phyloP scores from a whole-genome alignment of 2,888 invertebrate genomes.

The Diaphora mendica region DNA sequence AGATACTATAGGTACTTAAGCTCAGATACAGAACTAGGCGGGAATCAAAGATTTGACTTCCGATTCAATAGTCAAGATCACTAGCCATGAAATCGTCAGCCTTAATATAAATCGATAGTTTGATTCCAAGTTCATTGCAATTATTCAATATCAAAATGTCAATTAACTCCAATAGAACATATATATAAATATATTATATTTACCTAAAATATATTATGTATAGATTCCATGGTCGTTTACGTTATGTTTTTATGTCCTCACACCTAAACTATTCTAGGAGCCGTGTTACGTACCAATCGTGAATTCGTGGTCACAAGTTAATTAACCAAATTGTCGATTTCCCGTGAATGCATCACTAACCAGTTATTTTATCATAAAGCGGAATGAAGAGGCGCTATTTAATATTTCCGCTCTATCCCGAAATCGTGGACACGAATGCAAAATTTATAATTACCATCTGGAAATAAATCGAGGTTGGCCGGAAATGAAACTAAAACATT shows the following conservation, averaged over 20 bases:
- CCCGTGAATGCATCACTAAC: slow-evolving; percentile 8
- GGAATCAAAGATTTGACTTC: too few relatives aligned
- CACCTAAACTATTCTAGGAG: not conserved
- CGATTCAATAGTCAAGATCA: too few relatives aligned
- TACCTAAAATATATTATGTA: not conserved
- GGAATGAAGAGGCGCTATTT: slow-evolving; percentile 9
- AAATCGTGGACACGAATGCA: slow-evolving; percentile 37
- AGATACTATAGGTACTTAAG: too few relatives aligned
- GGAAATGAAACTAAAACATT: slow-evolving; percentile 40
- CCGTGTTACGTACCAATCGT: slow-evolving; percentile 3
- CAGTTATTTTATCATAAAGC: slow-evolving; percentile 14
- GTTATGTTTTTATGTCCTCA: not conserved
- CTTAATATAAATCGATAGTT: not conserved
- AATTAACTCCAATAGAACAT: not conserved
- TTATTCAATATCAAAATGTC: not conserved
- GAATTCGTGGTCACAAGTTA: slow-evolving; percentile 19
- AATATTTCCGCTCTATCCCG: slow-evolving; percentile 22
- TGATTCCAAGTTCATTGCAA: not conserved
- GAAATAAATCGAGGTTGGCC: slow-evolving; percentile 39
- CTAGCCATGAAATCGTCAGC: too few relatives aligned
- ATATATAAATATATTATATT: too few relatives aligned
- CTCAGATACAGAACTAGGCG: too few relatives aligned
- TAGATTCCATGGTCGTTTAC: not conserved
- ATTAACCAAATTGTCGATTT: slow-evolving; percentile 20
- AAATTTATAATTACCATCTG: slow-evolving; percentile 37